A percentile compares a stretch with the other conserved stretches of the same genome.
Conservation (phyloP, 1,140 invertebrate species). For the Centruroides sculpturatus region DNA sequence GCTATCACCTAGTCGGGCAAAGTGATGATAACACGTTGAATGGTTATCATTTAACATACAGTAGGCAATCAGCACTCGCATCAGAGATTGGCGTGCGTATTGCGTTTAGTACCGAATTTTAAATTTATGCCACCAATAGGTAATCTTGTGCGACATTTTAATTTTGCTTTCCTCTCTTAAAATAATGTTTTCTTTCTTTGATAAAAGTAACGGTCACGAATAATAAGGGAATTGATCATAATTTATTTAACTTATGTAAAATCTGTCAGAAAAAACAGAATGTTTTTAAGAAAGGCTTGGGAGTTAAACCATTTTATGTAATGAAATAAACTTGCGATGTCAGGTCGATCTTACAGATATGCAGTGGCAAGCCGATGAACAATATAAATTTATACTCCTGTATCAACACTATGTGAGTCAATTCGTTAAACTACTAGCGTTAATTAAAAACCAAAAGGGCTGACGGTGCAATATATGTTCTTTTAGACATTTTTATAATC, state of each 20-base stretch:
- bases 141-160: no score
- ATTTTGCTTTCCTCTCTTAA: no score
- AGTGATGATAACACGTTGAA: no score
- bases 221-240: neutral
- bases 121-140: no score
- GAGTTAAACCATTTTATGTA: neutral
- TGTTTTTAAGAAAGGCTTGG: slow-evolving; percentile 1
- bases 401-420: slow-evolving; percentile 2
- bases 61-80: no score
- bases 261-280: neutral
- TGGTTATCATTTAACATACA: no score
- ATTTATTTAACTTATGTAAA: slow-evolving; percentile 3
- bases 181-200: no score
- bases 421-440: slow-evolving; percentile 4
- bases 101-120: no score
- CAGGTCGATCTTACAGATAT: slow-evolving; percentile 4
- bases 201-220: no score
- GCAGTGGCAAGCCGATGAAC: slow-evolving; percentile 1
- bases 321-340: slow-evolving; percentile 1
- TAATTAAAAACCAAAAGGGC: slow-evolving; percentile 5
- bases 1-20: no score
- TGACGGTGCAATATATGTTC: slow-evolving; percentile 1
- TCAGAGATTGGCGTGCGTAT: no score
- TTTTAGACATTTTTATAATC: slow-evolving; percentile 7
- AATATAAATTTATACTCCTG: slow-evolving; percentile 7